Evolutionary conservation across 2,797 vertebrate species (phyloP), one percentile per base, ranked within the genome.

Genomic region (Rhinogobio ventralis): DNA sequence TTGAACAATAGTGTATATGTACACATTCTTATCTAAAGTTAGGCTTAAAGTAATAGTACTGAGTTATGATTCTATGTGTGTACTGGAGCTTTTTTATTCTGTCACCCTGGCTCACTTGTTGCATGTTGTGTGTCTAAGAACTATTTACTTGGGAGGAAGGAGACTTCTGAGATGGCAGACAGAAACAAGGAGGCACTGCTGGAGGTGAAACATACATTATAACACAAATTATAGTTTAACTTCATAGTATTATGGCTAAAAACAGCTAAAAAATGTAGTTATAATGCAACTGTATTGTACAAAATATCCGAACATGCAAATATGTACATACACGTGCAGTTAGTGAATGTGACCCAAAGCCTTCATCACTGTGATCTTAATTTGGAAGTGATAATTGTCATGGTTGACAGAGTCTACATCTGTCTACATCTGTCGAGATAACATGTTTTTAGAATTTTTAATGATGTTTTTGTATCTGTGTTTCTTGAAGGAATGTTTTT

Each of bases 91-190:
- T 77, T 42, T 60, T 11, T 60, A n/a, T 77, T 25, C 25, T 0
- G 4, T 60, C 53, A n/a, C 4, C 7, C 14, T 77, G 23, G 60
- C 42, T 77, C 15, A 77, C 36, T 42, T 66, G 25, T 79, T 79
- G n/a, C 42, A 23, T 66, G n/a, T 9, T 46, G 6, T 82, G 36
- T 57, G 64, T 42, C 57, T 14, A 91, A 99, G 98, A 99, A 99
- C 94, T 99, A 99, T 90, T 96, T 99, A 91, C 90, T 99, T 90
- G 98, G 98, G 89, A 97, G 95, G 91, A 99, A 97, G 90, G 98
- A 99, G 94, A 98, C 96, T 0, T 97, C 95, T 23, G 98, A 99
- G 91, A 98, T 99, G 97, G 97, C 97, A 77, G 98, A 99, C 90
- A 95, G 97, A 93, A 99, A 99, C 90, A 99, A 99, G 91, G 98